phyloP scores from a whole-genome alignment of 2,888 invertebrate genomes.

The Ptychoptera contaminata region DNA sequence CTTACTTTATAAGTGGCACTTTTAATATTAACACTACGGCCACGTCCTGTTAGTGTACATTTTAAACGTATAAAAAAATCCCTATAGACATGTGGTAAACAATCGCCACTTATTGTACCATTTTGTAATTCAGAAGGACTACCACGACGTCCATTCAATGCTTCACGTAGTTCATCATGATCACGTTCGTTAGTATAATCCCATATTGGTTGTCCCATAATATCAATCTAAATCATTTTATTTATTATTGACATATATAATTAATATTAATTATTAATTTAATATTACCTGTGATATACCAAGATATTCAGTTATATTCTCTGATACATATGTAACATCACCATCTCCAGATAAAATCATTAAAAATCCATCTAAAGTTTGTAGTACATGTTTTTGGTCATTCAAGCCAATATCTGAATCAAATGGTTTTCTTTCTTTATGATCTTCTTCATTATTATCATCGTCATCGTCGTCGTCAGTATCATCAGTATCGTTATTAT shows the following conservation, averaged over 20 bases:
- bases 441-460: conserved; percentile 9
- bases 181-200: conserved; percentile 94
- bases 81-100: conserved; percentile 24
- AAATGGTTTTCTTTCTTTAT: conserved; percentile 17
- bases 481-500: conserved; percentile 4
- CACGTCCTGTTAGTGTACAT: conserved; percentile 87
- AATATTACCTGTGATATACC: conserved; percentile 74
- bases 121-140: conserved; percentile 3
- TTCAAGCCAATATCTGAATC: conserved; percentile 25
- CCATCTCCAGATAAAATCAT: conserved; percentile 76
- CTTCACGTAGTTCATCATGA: conserved; percentile 71
- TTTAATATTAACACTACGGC: conserved; percentile 88
- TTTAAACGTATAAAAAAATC: conserved; percentile 51
- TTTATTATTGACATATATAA: conserved; percentile 1
- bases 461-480: conserved; percentile 7
- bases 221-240: conserved; percentile 61
- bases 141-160: conserved; percentile 31
- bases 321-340: conserved; percentile 82
- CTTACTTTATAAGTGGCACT: conserved; percentile 87
- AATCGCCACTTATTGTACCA: conserved; percentile 11
- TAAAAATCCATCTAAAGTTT: conserved; percentile 83
- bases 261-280: conserved; percentile 3
- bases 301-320: conserved; percentile 78
- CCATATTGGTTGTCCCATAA: conserved; percentile 87
- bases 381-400: conserved; percentile 16